These are phyloP conservation scores for Galaxea fascicularis DNA, from an alignment of 92 coral and sea anemone species.

Conservation along the genomic window DNA sequence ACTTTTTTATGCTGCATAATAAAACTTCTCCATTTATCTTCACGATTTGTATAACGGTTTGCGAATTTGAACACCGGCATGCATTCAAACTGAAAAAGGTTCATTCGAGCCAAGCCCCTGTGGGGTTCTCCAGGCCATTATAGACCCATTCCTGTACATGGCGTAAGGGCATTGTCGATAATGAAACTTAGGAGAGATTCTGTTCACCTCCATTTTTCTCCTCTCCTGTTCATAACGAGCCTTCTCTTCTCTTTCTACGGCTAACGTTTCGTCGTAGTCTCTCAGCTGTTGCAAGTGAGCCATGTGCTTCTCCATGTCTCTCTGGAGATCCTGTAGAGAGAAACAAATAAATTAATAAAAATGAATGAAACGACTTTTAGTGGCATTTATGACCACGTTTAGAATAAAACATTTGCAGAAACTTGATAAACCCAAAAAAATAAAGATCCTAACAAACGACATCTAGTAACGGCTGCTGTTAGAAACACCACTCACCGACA, in stretches of 20 bases:
- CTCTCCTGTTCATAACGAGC: slow-evolving; percentile 67
- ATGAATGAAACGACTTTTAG: background rate
- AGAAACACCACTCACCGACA: too few species aligned
- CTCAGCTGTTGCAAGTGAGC: slow-evolving; percentile 71
- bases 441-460: background rate
- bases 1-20: too few species aligned
- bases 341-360: background rate
- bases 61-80: too few species aligned
- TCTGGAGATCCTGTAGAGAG: slow-evolving; percentile 56
- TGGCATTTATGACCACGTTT: background rate
- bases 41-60: too few species aligned
- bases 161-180: too few species aligned
- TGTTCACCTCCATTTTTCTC: slow-evolving; percentile 34
- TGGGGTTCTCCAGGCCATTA: too few species aligned
- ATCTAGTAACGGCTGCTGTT: background rate
- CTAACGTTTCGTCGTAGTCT: slow-evolving; percentile 69
- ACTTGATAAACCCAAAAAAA: background rate
- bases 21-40: too few species aligned
- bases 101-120: too few species aligned
- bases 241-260: slow-evolving; percentile 45
- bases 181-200: too few species aligned
- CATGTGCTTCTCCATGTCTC: slow-evolving; percentile 73
- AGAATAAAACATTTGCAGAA: background rate
- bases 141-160: too few species aligned
- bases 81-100: too few species aligned